phyloP scores from a whole-genome alignment of 2,113 vertebrate species.

The Tor tambroides region DNA sequence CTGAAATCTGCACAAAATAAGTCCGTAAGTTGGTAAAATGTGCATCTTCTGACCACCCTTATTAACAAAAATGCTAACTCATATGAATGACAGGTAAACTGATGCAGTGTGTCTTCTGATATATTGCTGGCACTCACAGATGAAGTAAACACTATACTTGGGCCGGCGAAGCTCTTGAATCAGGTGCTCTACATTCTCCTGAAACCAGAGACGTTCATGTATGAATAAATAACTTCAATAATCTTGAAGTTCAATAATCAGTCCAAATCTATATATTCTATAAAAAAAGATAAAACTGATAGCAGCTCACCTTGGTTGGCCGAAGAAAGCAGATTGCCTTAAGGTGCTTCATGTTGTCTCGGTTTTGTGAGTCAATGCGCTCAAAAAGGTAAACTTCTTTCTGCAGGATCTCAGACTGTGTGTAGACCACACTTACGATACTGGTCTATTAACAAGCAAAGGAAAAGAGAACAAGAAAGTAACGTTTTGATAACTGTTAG shows the following conservation, averaged over 20 bases:
- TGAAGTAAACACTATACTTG: conserved; percentile 93
- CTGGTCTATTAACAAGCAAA: conserved; percentile 78
- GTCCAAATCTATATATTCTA: background rate
- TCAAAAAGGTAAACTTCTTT: conserved; percentile 97
- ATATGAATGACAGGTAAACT: background rate
- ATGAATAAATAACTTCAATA: background rate
- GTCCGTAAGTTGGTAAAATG: background rate
- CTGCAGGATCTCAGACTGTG: conserved; percentile 97
- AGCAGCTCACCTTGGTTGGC: conserved; percentile 85
- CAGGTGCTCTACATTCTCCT: conserved; percentile 91
- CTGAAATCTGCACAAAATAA: conserved; percentile 85
- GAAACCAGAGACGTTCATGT: background rate
- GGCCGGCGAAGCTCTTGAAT: conserved; percentile 92
- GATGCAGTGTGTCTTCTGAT: background rate
- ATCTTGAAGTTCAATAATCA: background rate
- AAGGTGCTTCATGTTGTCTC: conserved; percentile 94
- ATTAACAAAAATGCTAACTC: background rate
- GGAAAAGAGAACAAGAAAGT: background rate
- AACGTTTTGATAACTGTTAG: background rate
- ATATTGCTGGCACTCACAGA: conserved; percentile 81
- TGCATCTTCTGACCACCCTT: background rate
- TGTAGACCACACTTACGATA: conserved; percentile 94
- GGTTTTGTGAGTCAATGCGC: conserved; percentile 86
- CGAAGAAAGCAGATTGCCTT: conserved; percentile 94
- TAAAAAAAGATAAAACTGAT: background rate